phyloP scores from a whole-genome alignment of 2,888 invertebrate species.

The Drosophila borborema region DNA sequence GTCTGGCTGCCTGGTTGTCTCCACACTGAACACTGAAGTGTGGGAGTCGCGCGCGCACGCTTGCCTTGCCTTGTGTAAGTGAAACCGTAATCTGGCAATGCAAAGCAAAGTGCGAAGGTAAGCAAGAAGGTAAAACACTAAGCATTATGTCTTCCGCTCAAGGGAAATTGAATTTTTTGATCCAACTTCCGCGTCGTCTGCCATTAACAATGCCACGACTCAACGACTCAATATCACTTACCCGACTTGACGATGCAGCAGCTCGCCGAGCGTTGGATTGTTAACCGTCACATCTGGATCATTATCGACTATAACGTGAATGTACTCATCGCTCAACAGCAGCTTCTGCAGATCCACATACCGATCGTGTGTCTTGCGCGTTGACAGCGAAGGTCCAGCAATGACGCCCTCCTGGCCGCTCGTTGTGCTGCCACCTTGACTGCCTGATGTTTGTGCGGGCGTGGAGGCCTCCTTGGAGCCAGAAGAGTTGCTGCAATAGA shows the following conservation, averaged over 20 bases:
- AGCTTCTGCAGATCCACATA: conserved; percentile 81
- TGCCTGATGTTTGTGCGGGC: conserved; percentile 78
- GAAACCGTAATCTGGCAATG: conserved; percentile 33
- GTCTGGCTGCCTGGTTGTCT: background rate
- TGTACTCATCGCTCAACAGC: conserved; percentile 69
- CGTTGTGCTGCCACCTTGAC: conserved; percentile 68
- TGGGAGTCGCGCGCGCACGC: conserved; percentile 13
- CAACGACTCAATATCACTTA: conserved; percentile 76
- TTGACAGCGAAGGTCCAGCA: conserved; percentile 69
- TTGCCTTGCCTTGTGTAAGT: conserved; percentile 53
- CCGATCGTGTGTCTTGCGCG: conserved; percentile 83
- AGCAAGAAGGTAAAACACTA: conserved; percentile 53
- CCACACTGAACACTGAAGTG: conserved; percentile 31
- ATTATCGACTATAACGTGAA: conserved; percentile 85
- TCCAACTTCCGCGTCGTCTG: conserved; percentile 41
- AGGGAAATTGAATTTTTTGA: conserved; percentile 78
- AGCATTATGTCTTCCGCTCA: conserved; percentile 74
- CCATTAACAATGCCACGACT: conserved; percentile 40
- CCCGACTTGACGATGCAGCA: conserved; percentile 87
- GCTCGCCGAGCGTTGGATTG: conserved; percentile 90
- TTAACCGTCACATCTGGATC: conserved; percentile 87
- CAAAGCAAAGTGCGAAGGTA: conserved; percentile 19
- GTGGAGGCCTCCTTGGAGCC: conserved; percentile 85
- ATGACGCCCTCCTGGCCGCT: conserved; percentile 73
- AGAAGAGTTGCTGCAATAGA: conserved; percentile 83